These are phyloP conservation scores for Hypanus sabinus DNA, from an alignment of 2,113 vertebrate species.

Conservation along the genomic window DNA sequence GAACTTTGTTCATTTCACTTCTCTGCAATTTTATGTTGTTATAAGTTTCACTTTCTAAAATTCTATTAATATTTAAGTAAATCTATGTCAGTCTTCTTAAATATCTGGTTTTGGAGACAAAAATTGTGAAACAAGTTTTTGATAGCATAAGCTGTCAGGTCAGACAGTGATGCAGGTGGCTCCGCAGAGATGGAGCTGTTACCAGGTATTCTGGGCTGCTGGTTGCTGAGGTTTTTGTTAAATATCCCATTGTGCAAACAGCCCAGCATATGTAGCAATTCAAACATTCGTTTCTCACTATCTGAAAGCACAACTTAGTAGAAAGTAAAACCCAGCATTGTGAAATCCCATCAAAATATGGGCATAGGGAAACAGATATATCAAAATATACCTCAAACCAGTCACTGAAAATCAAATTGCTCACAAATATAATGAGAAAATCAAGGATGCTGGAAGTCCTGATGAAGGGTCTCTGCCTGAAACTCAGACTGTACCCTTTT, in stretches of 20 bases:
- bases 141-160: too few species aligned
- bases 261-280: neutral
- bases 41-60: too few species aligned
- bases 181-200: neutral
- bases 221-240: neutral
- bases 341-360: neutral
- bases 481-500: too few species aligned
- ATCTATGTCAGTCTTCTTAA: too few species aligned
- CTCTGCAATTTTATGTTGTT: too few species aligned
- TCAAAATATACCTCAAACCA: neutral
- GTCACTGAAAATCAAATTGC: neutral
- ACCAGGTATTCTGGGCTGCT: neutral
- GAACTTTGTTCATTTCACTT: too few species aligned
- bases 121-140: too few species aligned
- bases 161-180: neutral
- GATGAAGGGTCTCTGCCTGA: too few species aligned
- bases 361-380: neutral
- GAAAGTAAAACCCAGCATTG: neutral
- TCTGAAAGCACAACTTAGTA: neutral
- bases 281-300: neutral
- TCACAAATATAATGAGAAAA: neutral
- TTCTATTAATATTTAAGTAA: too few species aligned
- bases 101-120: too few species aligned
- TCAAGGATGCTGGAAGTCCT: too few species aligned
- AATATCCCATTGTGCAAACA: neutral